A percentile compares a stretch with the other conserved stretches of the same genome.
Conservation (phyloP, 1,140 invertebrate species). For the Coenobita brevimanus region DNA sequence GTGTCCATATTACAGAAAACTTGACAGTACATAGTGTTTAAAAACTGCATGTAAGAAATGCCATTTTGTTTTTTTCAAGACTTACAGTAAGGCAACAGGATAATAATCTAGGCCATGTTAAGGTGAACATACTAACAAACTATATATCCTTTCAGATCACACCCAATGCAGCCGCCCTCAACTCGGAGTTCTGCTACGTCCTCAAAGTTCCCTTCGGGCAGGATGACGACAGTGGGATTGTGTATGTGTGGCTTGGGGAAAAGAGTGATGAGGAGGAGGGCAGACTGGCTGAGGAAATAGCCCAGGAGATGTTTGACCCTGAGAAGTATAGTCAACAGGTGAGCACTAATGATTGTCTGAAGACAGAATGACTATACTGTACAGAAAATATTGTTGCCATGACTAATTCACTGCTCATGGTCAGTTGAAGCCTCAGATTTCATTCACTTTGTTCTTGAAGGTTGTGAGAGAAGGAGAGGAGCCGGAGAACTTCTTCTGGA, state of each 20-base stretch:
- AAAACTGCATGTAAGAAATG: no score
- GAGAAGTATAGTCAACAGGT: conserved; percentile 72
- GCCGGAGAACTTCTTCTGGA: conserved; percentile 99
- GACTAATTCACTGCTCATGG: no score
- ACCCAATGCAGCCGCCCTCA: conserved; percentile 84
- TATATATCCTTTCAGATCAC: no score
- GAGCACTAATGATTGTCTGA: no score
- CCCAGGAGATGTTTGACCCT: conserved; percentile 93
- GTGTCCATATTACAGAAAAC: no score
- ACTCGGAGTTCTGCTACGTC: conserved; percentile 91
- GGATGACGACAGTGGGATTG: conserved; percentile 91
- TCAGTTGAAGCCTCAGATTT: no score
- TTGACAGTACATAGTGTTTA: no score
- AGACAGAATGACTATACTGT: background rate
- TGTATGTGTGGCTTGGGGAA: conserved; percentile 98
- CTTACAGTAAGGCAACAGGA: no score
- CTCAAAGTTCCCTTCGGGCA: conserved; percentile 96
- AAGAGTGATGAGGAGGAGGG: conserved; percentile 92
- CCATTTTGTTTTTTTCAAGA: no score
- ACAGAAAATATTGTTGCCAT: background rate
- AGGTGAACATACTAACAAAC: no score
- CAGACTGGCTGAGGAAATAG: conserved; percentile 92
- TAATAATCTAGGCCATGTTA: no score
- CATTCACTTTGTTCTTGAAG: conserved; percentile 71
- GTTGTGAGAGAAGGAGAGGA: conserved; percentile 97